phyloP scores from a whole-genome alignment of 2,888 invertebrate genomes.

The Orthosia gracilis region DNA sequence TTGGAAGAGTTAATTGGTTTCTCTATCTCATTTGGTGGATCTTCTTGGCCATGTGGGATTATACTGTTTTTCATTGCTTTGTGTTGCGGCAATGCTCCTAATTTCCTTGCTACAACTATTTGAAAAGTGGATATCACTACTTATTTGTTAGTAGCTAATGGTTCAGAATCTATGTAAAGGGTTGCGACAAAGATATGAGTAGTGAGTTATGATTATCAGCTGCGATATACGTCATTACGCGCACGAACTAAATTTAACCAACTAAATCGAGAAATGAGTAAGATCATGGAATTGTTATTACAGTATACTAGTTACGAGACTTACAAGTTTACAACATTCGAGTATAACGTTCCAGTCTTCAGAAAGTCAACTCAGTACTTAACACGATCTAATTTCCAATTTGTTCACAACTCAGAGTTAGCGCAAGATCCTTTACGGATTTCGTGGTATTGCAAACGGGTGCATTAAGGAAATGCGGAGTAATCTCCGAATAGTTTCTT shows the following conservation, averaged over 20 bases:
- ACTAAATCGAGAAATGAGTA: constrained; percentile 62
- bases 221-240: constrained; percentile 55
- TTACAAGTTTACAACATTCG: constrained; percentile 16
- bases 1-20: constrained; percentile 53
- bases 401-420: constrained; percentile 62
- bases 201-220: constrained; percentile 60
- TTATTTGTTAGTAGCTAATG: background rate
- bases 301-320: constrained; percentile 13
- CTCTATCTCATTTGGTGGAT: constrained; percentile 35
- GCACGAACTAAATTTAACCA: constrained; percentile 57
- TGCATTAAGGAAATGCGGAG: constrained; percentile 65
- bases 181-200: constrained; percentile 27
- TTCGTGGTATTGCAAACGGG: constrained; percentile 61
- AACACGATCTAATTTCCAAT: constrained; percentile 65
- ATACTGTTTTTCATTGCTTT: constrained; percentile 13
- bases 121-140: background rate
- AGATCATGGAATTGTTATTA: constrained; percentile 55
- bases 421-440: constrained; percentile 62
- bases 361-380: constrained; percentile 60
- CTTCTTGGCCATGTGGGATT: constrained; percentile 22
- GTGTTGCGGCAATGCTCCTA: background rate
- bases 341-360: constrained; percentile 24
- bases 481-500: constrained; percentile 56
- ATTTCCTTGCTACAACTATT: background rate
- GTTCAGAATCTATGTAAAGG: constrained; percentile 16